Evolutionary conservation across 64 coral and sea anemone genomes (phyloP).

Genomic region (Trachythela sp.): DNA sequence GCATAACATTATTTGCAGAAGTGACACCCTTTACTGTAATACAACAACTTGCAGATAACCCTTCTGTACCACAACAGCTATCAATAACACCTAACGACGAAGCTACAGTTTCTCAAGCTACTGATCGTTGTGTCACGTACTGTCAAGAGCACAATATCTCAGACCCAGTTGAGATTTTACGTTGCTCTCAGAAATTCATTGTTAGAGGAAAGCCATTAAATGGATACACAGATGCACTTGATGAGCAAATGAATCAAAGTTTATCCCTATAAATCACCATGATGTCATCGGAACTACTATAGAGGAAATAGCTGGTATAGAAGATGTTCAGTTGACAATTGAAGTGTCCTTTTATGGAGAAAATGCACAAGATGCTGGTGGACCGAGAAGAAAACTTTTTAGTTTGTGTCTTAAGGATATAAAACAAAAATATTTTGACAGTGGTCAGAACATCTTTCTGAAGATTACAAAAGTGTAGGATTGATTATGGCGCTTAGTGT

Average conservation of each 20-base stretch:
- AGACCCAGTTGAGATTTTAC: neutral
- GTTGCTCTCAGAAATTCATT: neutral
- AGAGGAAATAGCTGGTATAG: neutral
- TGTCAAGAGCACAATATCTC: neutral
- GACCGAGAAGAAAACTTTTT: too few relatives aligned
- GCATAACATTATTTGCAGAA: too few relatives aligned
- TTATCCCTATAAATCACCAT: neutral
- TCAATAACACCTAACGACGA: neutral
- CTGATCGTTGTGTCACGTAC: neutral
- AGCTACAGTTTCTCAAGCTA: neutral
- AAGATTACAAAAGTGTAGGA: constrained; percentile 24
- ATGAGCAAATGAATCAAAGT: neutral
- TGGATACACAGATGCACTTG: neutral
- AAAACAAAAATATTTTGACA: constrained; percentile 50
- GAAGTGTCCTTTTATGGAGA: too few relatives aligned
- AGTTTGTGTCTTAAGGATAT: too few relatives aligned
- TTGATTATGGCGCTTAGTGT: constrained; percentile 11
- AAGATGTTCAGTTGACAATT: constrained; percentile 35
- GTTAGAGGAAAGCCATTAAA: neutral
- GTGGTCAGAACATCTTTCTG: constrained; percentile 27
- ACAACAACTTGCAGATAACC: neutral
- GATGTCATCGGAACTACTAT: neutral
- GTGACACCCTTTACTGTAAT: too few relatives aligned
- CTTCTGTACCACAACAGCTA: neutral
- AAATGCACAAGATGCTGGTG: too few relatives aligned